Conservation (phyloP, 2,797 vertebrate species). For the Australoheros facetus region DNA sequence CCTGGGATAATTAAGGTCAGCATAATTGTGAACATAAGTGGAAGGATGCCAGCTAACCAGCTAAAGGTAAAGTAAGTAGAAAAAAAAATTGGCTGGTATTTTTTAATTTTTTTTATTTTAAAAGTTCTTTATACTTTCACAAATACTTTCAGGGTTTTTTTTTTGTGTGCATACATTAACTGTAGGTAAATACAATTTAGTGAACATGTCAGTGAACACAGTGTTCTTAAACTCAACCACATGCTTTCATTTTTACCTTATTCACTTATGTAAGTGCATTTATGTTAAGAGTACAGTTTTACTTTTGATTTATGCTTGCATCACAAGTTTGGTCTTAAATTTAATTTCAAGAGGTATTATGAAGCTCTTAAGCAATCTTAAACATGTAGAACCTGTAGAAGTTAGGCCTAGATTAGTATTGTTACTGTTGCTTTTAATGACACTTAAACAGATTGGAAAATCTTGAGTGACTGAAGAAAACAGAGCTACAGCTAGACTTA, state of each 20-base stretch:
- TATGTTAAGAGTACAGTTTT: background rate
- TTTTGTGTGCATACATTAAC: no score
- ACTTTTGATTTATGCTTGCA: background rate
- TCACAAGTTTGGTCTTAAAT: background rate
- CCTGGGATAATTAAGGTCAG: no score
- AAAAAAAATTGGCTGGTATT: no score
- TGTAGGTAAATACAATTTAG: background rate
- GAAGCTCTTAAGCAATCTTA: background rate
- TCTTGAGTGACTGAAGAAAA: background rate
- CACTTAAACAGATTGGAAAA: background rate
- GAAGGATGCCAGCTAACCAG: no score
- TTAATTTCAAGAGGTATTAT: background rate
- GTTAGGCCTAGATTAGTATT: background rate
- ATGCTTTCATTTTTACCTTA: background rate
- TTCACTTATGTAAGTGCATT: background rate
- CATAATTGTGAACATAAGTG: no score
- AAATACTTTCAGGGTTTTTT: background rate
- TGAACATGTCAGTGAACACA: no score
- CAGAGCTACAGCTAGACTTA: background rate
- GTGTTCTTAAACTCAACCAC: background rate
- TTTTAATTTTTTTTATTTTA: no score
- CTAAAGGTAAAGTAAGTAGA: no score
- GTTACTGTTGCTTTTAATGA: background rate
- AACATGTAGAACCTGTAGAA: background rate
- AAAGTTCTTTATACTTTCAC: no score